A percentile compares a stretch with the other conserved stretches of the same genome.
Conservation (phyloP, 1,140 invertebrate genomes). For the Achroia grisella region DNA sequence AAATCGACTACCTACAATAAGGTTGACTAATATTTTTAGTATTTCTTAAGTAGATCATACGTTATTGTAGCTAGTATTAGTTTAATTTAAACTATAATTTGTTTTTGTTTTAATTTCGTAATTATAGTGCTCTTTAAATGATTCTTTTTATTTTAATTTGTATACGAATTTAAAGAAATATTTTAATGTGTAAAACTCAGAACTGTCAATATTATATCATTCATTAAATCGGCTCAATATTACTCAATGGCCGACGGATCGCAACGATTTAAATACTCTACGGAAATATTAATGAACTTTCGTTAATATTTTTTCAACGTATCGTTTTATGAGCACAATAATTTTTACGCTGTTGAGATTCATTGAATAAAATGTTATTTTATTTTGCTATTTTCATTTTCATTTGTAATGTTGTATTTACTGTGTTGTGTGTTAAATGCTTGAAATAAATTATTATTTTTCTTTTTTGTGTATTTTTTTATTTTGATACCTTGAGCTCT, state of each 20-base stretch:
- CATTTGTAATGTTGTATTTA: slow-evolving; percentile 10
- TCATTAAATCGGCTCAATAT: too few relatives aligned
- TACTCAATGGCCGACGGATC: too few relatives aligned
- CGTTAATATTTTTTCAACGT: too few relatives aligned
- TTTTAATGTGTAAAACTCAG: background rate
- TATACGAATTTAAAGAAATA: background rate
- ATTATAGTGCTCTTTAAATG: background rate
- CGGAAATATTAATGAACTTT: too few relatives aligned
- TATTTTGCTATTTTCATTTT: slow-evolving; percentile 15
- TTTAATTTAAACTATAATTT: slow-evolving; percentile 8
- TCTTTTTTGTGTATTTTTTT: slow-evolving; percentile 6
- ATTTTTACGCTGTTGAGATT: too few relatives aligned
- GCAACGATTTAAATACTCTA: too few relatives aligned
- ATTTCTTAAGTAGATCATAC: too few relatives aligned
- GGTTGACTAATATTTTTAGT: too few relatives aligned
- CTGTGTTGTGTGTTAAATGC: slow-evolving; percentile 9
- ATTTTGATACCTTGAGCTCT: background rate
- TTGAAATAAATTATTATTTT: slow-evolving; percentile 9
- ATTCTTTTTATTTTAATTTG: slow-evolving; percentile 4
- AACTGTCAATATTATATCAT: too few relatives aligned
- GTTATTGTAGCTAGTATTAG: background rate
- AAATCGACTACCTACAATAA: background rate
- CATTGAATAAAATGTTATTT: background rate
- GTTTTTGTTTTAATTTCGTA: slow-evolving; percentile 4
- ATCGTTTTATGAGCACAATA: too few relatives aligned